Conservation (phyloP, 2,888 invertebrate genomes). For the Drosophila ustulata region DNA sequence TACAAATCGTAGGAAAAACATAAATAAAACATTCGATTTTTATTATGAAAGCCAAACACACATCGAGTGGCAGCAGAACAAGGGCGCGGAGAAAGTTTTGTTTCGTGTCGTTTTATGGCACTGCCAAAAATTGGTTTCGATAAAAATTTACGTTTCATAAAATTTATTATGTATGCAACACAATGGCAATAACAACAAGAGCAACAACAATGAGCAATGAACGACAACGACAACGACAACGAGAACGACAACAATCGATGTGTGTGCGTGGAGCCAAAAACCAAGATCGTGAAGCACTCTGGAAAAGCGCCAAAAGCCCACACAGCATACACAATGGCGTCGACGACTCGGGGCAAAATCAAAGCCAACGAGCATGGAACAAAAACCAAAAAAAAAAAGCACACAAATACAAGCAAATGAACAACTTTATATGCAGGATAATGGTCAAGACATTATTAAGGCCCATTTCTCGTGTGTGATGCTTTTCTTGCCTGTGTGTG, state of each 20-base stretch:
- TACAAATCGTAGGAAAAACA: conserved; percentile 57
- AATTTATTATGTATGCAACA: conserved; percentile 80
- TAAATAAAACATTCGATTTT: conserved; percentile 74
- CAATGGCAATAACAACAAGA: conserved; percentile 60
- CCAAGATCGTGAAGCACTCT: conserved; percentile 27
- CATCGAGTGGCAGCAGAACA: conserved; percentile 5
- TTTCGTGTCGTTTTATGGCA: conserved; percentile 64
- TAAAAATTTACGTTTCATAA: conserved; percentile 81
- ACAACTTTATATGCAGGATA: conserved; percentile 79
- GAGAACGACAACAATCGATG: conserved; percentile 45
- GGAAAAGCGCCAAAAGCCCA: conserved; percentile 43
- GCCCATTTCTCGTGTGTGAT: conserved; percentile 33
- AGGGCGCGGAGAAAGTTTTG: conserved; percentile 37
- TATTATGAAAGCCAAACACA: conserved; percentile 54
- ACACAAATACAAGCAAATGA: conserved; percentile 63
- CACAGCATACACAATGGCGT: conserved; percentile 53
- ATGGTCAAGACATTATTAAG: conserved; percentile 73
- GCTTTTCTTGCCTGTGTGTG: conserved; percentile 8
- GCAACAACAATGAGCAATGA: conserved; percentile 21
- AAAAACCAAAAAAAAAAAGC: neutral
- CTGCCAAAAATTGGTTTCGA: conserved; percentile 75
- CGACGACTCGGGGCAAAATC: conserved; percentile 35
- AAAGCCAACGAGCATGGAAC: conserved; percentile 27
- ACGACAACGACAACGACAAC: conserved; percentile 5
- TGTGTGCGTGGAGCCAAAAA: conserved; percentile 19